Percentiles rank a stretch among this genome's conserved stretches.
Evolutionary conservation across 2,113 vertebrate genomes (phyloP).

Genomic region (Ariopsis seemanni): DNA sequence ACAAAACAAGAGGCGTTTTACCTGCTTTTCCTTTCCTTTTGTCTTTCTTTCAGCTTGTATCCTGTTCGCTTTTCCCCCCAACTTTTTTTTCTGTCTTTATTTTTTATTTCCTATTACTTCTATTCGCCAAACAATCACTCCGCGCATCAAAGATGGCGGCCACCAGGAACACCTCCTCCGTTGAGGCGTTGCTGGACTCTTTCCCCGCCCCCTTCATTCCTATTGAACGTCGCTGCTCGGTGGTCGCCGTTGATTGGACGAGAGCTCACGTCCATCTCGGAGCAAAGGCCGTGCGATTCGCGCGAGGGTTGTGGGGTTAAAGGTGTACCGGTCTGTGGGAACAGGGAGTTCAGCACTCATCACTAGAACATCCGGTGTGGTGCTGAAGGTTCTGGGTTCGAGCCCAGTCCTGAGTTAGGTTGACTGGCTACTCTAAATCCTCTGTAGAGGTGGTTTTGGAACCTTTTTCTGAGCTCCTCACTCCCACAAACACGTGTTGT

Average conservation of each 20-base stretch:
- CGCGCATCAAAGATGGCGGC: slow-evolving; percentile 81
- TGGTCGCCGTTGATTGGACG: slow-evolving; percentile 47
- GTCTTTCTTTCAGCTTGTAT: slow-evolving; percentile 49
- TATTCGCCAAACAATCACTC: slow-evolving; percentile 78
- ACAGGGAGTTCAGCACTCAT: too few species aligned
- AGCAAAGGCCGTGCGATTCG: slow-evolving; percentile 37
- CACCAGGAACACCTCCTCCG: slow-evolving; percentile 78
- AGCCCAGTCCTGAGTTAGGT: too few species aligned
- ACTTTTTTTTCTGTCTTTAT: slow-evolving; percentile 54
- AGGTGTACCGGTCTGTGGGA: slow-evolving; percentile 65
- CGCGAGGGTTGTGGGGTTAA: slow-evolving; percentile 66
- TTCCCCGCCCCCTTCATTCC: slow-evolving; percentile 43
- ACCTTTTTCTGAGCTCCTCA: too few species aligned
- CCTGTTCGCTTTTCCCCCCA: slow-evolving; percentile 38
- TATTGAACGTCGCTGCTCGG: slow-evolving; percentile 37
- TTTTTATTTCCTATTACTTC: slow-evolving; percentile 67
- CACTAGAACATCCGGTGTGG: too few species aligned
- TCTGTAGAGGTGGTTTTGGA: too few species aligned
- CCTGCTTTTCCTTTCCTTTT: slow-evolving; percentile 65
- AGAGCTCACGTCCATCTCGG: slow-evolving; percentile 1
- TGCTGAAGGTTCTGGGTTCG: too few species aligned
- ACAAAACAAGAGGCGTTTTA: slow-evolving; percentile 48
- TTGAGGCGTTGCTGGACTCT: slow-evolving; percentile 59
- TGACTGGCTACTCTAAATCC: too few species aligned
- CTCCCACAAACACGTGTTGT: too few species aligned